These are phyloP conservation scores for Petrocephalus microphthalmus DNA, from an alignment of 2,113 vertebrate species.

Conservation along the genomic window DNA sequence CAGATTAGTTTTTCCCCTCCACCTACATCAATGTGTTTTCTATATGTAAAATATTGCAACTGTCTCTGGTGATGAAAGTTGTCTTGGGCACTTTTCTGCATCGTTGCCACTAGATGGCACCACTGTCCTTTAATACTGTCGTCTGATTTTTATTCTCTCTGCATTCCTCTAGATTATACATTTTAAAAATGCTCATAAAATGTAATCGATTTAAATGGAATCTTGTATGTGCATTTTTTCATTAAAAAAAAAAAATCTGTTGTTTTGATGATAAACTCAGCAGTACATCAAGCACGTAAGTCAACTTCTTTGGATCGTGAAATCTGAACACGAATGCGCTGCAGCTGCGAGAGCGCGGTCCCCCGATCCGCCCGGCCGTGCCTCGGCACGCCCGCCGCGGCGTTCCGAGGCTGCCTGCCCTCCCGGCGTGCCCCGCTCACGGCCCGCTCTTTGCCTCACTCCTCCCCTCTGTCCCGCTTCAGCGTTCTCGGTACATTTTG, in stretches of 20 bases:
- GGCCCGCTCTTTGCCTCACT: not conserved
- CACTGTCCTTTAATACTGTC: not conserved
- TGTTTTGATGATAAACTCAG: not conserved
- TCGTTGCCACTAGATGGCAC: conserved; percentile 10
- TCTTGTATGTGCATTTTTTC: not conserved
- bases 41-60: not conserved
- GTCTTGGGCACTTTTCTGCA: not conserved
- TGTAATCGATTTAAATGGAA: not conserved
- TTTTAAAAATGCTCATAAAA: conserved; percentile 1
- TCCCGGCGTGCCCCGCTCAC: not conserved
- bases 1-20: not conserved
- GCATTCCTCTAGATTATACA: not conserved
- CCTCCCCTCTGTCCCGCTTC: not conserved
- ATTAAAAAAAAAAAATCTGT: no score
- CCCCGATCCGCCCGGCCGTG: not conserved
- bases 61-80: not conserved
- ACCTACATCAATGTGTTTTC: not conserved
- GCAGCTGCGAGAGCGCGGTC: not conserved
- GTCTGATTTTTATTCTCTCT: not conserved
- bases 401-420: not conserved
- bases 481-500: not conserved
- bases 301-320: not conserved
- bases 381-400: not conserved
- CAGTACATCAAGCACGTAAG: not conserved
- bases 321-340: not conserved